Evolutionary conservation across 1,140 invertebrate genomes (phyloP), one percentile per base, ranked within the genome.

Genomic region (Colletes gigas): DNA sequence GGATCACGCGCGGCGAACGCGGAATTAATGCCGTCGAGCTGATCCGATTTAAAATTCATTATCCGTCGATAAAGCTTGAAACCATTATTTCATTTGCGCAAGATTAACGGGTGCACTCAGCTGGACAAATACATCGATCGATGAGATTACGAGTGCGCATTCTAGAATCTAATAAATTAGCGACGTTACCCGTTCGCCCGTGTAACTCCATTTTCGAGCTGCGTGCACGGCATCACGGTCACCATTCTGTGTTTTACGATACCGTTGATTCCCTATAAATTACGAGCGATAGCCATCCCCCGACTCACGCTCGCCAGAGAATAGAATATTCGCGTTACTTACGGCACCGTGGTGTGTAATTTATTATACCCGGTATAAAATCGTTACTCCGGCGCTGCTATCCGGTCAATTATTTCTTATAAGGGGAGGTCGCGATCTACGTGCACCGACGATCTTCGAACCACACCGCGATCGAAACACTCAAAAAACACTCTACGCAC

Each of bases 31-130:
- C 83, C 62, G 75, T 78, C 77, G 65, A 76, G 66, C 76, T 83
- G 82, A 88, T 88, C 84, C 80, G 78, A 89, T 89, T 89, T 85
- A 87, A 88, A 89, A 87, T 87, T 83, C 83, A 89, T 88, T 89
- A 89, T 84, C 79, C 79, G 69, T 76, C 88, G 85, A 85, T 89
- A 89, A 84, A 88, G 87, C 77, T 82, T 82, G 69, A 82, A 86
- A 86, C 79, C 81, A 88, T 88, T 88, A 88, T 84, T 88, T 88
- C 84, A 83, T 83, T 88, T 86, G 83, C 83, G 73, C 79, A 80
- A 86, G 86, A 82, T 88, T 88, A 88, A 88, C 86, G 81, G 65
- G 72, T 65, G 82, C 87, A 78, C 81, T 88, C 86, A 82, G 72
- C 83, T 83, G 87, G 79, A 84, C 83, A 88, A 88, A 88, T 84